Evolutionary conservation across 2,113 vertebrate genomes (phyloP).

Genomic region (Hydrolagus affinis): DNA sequence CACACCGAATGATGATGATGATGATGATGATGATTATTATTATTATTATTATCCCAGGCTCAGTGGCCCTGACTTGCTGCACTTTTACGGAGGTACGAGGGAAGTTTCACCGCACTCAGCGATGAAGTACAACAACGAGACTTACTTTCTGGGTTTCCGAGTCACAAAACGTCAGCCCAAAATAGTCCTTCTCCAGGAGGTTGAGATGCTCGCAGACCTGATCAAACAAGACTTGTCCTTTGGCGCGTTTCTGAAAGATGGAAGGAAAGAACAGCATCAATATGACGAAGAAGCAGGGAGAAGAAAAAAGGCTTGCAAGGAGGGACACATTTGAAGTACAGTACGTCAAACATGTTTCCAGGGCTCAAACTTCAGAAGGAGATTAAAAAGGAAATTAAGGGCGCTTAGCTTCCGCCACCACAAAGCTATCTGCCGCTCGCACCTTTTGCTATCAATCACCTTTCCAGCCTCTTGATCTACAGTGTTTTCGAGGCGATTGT

Average conservation of each 20-base stretch:
- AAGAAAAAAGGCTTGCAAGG: neutral
- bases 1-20: neutral
- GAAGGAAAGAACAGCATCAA: slow-evolving; percentile 36
- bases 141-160: slow-evolving; percentile 91
- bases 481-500: neutral
- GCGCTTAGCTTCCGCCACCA: neutral
- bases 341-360: neutral
- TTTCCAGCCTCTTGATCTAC: neutral
- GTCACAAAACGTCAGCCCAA: slow-evolving; percentile 84
- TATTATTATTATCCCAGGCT: too few relatives aligned
- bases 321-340: neutral
- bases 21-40: neutral
- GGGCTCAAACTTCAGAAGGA: neutral
- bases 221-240: slow-evolving; percentile 82
- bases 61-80: too few relatives aligned
- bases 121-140: neutral
- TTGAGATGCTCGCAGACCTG: slow-evolving; percentile 91
- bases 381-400: neutral
- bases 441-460: neutral
- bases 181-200: slow-evolving; percentile 95
- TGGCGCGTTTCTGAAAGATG: slow-evolving; percentile 74
- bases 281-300: neutral
- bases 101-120: neutral
- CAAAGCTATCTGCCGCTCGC: neutral
- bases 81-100: neutral